Base-by-base conservation (phyloP, 2,797 vertebrate species). In the Thripadectes ignobilis region DNA sequence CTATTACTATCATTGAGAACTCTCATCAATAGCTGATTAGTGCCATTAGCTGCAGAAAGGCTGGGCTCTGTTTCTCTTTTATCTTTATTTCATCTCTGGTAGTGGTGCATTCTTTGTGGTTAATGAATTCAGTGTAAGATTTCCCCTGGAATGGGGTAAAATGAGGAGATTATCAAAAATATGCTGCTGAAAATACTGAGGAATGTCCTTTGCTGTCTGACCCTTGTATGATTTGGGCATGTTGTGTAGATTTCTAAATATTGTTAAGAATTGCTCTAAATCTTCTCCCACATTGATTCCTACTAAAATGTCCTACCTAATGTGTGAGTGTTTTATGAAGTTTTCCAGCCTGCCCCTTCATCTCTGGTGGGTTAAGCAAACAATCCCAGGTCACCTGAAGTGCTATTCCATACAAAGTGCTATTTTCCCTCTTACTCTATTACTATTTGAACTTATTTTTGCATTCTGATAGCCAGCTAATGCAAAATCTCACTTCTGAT, bases 291-390 rank as follows among this genome's bases (percentile, higher is more conserved):
- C 0, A n/a, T 79, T 76, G 6, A n/a, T 26, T 13, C 30, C 6
- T 73, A 9, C 23, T 76, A 59, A 52, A 67, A 67, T 14, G 7
- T 30, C 5, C 20, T 34, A 10, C 23, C 8, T 38, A 43, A 41
- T 0, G 0, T 0, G 0, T 75, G 19, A 14, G 2, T 0, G 1
- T 71, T 77, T 85, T 41, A 0, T 23, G 43, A 34, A 19, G 2
- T 17, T 6, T 68, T 79, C 75, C 32, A 34, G 19, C 9, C 29
- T 79, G 2, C 30, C 17, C 17, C 75, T 75, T 55, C 43, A 5
- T 26, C 48, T 46, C 46, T 43, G 17, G 2, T 61, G n/a, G 14
- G 30, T 87, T 69, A 79, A 85, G 8, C n/a, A 58, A 52, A 59
- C 3, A 26, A 7, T 38, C 29, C 39, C 1, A 3, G 10, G 10